Evolutionary conservation across 2,113 vertebrate genomes (phyloP).

Genomic region (Spea bombifrons): DNA sequence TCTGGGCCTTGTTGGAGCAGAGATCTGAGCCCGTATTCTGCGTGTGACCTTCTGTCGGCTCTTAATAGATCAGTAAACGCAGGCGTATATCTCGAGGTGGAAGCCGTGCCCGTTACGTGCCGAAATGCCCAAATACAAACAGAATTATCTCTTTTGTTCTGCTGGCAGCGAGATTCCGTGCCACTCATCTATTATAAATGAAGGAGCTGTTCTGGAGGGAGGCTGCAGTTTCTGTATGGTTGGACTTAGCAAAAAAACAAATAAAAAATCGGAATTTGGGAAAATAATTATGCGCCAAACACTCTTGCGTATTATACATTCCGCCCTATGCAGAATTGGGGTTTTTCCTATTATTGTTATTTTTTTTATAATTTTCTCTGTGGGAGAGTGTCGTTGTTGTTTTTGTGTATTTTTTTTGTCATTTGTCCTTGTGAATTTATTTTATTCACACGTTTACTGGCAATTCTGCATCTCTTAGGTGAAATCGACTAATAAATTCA

Average conservation of each 20-base stretch:
- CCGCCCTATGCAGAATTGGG: no score
- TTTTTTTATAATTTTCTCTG: no score
- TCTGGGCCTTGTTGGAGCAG: neutral
- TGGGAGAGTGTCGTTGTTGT: no score
- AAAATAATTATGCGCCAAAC: slow-evolving; percentile 10
- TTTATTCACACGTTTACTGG: no score
- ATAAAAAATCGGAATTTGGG: neutral
- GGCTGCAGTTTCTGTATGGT: neutral
- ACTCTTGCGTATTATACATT: neutral
- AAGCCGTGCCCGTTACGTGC: neutral
- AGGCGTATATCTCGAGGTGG: neutral
- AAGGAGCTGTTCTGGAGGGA: neutral
- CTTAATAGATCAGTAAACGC: no score
- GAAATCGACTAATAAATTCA: no score
- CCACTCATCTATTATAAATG: slow-evolving; percentile 29
- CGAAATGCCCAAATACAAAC: neutral
- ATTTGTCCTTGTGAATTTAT: no score
- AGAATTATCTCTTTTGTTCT: slow-evolving; percentile 4
- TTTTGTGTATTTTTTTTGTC: no score
- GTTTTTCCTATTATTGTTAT: no score
- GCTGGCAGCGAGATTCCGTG: neutral
- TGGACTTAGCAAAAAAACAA: neutral
- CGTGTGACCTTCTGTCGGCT: neutral
- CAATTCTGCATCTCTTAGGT: no score
- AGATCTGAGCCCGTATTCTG: neutral